Evolutionary conservation across 2,888 invertebrate species (phyloP).

Genomic region (Elgonia sp.): DNA sequence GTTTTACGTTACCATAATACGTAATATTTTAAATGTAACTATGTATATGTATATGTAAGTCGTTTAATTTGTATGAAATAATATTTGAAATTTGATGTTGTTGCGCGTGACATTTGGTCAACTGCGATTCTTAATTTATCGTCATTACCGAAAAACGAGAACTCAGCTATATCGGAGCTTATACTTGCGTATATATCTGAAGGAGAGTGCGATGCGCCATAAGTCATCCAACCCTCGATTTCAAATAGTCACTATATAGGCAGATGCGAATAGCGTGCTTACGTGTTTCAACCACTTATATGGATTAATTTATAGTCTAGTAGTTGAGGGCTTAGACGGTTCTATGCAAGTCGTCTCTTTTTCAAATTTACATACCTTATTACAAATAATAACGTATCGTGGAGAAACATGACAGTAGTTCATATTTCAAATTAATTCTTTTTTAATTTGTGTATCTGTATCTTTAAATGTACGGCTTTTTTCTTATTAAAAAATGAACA

Average conservation of each 20-base stretch:
- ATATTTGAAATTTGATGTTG: constrained; percentile 12
- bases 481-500: too few relatives aligned
- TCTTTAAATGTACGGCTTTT: neutral
- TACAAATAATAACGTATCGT: constrained; percentile 55
- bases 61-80: neutral
- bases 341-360: constrained; percentile 39
- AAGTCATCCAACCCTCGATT: constrained; percentile 74
- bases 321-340: constrained; percentile 51
- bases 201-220: constrained; percentile 60
- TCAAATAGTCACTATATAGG: constrained; percentile 65
- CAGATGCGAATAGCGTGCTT: constrained; percentile 74
- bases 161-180: constrained; percentile 23
- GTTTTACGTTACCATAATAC: neutral
- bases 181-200: constrained; percentile 46
- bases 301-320: constrained; percentile 74
- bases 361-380: constrained; percentile 59
- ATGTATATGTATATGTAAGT: neutral
- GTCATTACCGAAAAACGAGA: constrained; percentile 45
- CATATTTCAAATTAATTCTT: constrained; percentile 39
- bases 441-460: constrained; percentile 10
- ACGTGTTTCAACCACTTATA: constrained; percentile 75
- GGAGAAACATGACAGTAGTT: neutral
- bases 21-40: neutral
- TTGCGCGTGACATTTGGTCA: constrained; percentile 64
- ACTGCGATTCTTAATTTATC: constrained; percentile 59